These are phyloP conservation scores for Elephantulus edwardii DNA, from an alignment of 2,113 vertebrate genomes.

Conservation along the genomic window DNA sequence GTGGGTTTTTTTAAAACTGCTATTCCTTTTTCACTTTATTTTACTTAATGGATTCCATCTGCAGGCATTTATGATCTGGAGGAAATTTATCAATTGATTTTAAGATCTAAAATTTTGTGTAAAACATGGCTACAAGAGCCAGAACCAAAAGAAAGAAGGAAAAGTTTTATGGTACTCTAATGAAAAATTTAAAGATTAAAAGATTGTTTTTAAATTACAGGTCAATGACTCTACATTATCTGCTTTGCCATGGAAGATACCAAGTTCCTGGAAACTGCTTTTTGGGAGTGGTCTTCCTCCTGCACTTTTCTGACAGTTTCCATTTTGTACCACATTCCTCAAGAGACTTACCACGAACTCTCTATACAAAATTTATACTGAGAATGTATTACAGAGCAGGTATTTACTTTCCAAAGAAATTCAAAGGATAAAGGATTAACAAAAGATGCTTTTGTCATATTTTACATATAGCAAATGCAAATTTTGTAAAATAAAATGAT, in stretches of 20 bases:
- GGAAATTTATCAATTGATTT: not conserved
- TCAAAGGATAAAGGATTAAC: constrained; percentile 2
- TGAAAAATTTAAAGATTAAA: constrained; percentile 12
- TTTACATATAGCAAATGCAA: constrained; percentile 51
- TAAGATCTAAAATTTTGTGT: not conserved
- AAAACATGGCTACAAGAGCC: not conserved
- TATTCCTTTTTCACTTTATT: not conserved
- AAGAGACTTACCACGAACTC: not conserved
- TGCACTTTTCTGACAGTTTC: constrained; percentile 88
- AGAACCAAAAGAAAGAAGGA: not conserved
- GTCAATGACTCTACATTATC: constrained; percentile 39
- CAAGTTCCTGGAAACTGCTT: constrained; percentile 93
- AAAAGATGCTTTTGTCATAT: not conserved
- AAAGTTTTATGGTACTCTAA: not conserved
- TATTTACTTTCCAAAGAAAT: constrained; percentile 13
- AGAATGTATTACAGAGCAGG: not conserved
- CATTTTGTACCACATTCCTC: not conserved
- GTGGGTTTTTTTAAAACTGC: not conserved
- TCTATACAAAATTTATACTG: not conserved
- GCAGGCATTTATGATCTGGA: constrained; percentile 31
- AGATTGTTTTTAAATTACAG: constrained; percentile 74
- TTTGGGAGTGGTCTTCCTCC: constrained; percentile 95
- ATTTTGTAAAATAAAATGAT: constrained; percentile 66
- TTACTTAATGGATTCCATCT: not conserved
- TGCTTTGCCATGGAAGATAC: constrained; percentile 89